Percentiles rank a stretch among this genome's conserved stretches.
Conservation (phyloP, 2,113 vertebrate genomes). For the Phalacrocorax brasilianus region DNA sequence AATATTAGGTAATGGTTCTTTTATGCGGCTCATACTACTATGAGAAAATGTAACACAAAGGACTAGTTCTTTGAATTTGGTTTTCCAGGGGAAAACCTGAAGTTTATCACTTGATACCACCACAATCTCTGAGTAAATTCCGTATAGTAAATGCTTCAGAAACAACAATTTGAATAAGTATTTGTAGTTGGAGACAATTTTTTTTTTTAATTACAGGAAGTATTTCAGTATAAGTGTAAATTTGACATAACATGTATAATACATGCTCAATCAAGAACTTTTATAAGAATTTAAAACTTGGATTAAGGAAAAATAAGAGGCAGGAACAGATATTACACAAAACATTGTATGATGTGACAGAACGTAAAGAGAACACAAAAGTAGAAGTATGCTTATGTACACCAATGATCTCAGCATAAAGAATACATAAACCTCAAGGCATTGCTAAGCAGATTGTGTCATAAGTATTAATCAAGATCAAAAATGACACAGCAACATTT, state of each 20-base stretch:
- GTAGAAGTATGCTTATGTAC: background rate
- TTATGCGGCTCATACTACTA: conserved; percentile 66
- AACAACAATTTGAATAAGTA: conserved; percentile 69
- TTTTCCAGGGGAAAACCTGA: conserved; percentile 78
- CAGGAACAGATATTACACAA: background rate
- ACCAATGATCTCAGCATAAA: background rate
- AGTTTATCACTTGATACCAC: conserved; percentile 64
- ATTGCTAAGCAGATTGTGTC: background rate
- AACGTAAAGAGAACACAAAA: background rate
- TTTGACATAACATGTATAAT: conserved; percentile 49
- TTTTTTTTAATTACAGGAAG: conserved; percentile 76
- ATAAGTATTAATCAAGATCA: background rate
- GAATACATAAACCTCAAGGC: background rate
- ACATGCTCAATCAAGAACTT: conserved; percentile 35
- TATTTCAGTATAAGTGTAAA: conserved; percentile 71
- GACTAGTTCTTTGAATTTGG: conserved; percentile 61
- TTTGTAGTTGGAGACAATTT: conserved; percentile 78
- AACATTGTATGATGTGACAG: background rate
- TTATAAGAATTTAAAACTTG: conserved; percentile 31
- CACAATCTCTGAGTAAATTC: conserved; percentile 60
- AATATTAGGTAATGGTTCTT: conserved; percentile 74
- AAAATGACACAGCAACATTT: background rate
- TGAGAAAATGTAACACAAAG: conserved; percentile 67
- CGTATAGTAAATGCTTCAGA: conserved; percentile 66
- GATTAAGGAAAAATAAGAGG: conserved; percentile 30